Conservation (phyloP, 2,888 invertebrate genomes). For the Chrysodeixis includens region DNA sequence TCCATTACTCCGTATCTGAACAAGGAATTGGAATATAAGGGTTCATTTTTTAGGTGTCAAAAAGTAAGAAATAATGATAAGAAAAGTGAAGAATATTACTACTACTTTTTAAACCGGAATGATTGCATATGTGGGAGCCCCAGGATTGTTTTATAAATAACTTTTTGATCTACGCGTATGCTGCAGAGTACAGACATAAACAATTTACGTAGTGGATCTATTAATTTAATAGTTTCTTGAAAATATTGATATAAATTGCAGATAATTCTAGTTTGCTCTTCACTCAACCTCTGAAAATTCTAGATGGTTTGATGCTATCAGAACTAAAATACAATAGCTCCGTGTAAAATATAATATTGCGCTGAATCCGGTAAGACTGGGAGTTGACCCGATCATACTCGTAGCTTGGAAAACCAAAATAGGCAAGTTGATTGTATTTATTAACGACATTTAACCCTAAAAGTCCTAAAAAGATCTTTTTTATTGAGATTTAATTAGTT, state of each 20-base stretch:
- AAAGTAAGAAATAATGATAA: background rate
- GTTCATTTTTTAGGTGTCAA: background rate
- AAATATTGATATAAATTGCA: background rate
- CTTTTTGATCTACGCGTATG: background rate
- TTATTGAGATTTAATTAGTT: too few relatives aligned
- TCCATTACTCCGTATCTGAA: conserved; percentile 85
- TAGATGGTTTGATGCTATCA: too few relatives aligned
- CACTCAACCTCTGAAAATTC: too few relatives aligned
- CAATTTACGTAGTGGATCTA: background rate
- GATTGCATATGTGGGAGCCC: background rate
- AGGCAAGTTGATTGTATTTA: too few relatives aligned
- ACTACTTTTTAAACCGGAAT: background rate
- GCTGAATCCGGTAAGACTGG: too few relatives aligned
- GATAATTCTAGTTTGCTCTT: too few relatives aligned
- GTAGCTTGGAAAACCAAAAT: too few relatives aligned
- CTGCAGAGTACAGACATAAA: background rate
- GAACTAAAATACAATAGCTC: too few relatives aligned
- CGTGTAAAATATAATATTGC: too few relatives aligned
- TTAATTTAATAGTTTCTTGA: background rate
- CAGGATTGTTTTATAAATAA: background rate
- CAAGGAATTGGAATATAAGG: background rate
- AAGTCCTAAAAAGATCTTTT: too few relatives aligned
- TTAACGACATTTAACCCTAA: too few relatives aligned
- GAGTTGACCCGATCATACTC: too few relatives aligned
- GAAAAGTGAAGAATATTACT: background rate